A percentile compares a stretch with the other conserved stretches of the same genome.
Conservation (phyloP, 2,888 invertebrate species). For the Tupiocoris notatus region DNA sequence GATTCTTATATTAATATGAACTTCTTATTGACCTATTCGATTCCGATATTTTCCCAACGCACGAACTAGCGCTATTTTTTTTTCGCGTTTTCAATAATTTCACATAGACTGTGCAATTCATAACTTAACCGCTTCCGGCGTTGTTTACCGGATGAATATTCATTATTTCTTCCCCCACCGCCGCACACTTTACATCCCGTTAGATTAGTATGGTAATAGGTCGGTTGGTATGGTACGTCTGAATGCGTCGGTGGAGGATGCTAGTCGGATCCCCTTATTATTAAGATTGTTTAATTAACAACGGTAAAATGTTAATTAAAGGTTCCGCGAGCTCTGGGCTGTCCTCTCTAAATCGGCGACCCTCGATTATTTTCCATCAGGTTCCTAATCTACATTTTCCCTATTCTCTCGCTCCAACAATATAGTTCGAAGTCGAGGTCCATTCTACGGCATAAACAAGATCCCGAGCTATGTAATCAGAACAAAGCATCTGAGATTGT, state of each 20-base stretch:
- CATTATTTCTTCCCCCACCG: constrained; percentile 28
- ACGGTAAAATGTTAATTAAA: constrained; percentile 34
- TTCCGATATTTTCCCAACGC: no score
- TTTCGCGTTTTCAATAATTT: not conserved
- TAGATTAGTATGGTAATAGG: constrained; percentile 31
- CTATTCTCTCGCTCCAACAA: not conserved
- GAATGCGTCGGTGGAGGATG: not conserved
- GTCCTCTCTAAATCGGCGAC: not conserved
- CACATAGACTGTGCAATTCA: not conserved
- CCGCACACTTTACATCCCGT: constrained; percentile 10
- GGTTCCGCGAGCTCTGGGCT: not conserved
- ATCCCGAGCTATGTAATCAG: not conserved
- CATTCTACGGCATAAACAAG: not conserved
- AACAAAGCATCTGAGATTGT: not conserved
- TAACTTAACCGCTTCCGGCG: not conserved
- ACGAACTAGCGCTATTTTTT: no score
- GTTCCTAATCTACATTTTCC: not conserved
- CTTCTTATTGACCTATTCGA: no score
- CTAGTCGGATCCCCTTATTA: constrained; percentile 23
- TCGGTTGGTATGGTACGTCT: not conserved
- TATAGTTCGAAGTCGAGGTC: not conserved
- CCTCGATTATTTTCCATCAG: not conserved
- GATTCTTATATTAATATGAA: no score
- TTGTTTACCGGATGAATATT: constrained; percentile 12
- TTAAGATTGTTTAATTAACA: constrained; percentile 38